Evolutionary conservation across 37 sponge, comb jelly and placozoan species (phyloP).

Genomic region (Crambe crambe): DNA sequence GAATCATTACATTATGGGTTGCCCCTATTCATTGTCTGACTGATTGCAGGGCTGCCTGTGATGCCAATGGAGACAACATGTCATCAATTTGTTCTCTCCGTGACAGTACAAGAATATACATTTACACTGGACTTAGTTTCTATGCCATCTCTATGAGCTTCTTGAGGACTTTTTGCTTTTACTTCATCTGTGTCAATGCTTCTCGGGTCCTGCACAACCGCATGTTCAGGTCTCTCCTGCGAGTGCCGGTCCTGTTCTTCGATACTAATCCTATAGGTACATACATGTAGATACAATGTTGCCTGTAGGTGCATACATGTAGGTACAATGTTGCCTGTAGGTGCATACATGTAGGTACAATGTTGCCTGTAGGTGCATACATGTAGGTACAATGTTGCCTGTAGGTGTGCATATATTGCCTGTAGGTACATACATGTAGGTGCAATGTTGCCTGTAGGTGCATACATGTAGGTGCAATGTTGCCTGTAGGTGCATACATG

Average conservation of each 20-base stretch:
- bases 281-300: background rate
- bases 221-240: conserved; percentile 18
- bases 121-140: conserved; percentile 40
- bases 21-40: background rate
- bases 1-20: background rate
- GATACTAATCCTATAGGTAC: conserved; percentile 79
- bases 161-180: conserved; percentile 16
- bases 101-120: conserved; percentile 18
- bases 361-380: too few species aligned
- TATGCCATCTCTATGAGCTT: conserved; percentile 15
- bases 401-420: too few species aligned
- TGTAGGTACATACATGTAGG: too few species aligned
- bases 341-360: too few species aligned
- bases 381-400: too few species aligned
- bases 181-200: conserved; percentile 36
- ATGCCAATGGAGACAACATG: background rate
- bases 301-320: too few species aligned
- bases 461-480: too few species aligned
- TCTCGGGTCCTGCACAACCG: conserved; percentile 4
- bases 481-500: too few species aligned
- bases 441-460: too few species aligned
- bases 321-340: too few species aligned
- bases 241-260: conserved; percentile 76
- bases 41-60: background rate
- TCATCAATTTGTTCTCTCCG: conserved; percentile 13